Evolutionary conservation across 2,797 vertebrate species (phyloP).

Genomic region (Tauraco hartlaubi): DNA sequence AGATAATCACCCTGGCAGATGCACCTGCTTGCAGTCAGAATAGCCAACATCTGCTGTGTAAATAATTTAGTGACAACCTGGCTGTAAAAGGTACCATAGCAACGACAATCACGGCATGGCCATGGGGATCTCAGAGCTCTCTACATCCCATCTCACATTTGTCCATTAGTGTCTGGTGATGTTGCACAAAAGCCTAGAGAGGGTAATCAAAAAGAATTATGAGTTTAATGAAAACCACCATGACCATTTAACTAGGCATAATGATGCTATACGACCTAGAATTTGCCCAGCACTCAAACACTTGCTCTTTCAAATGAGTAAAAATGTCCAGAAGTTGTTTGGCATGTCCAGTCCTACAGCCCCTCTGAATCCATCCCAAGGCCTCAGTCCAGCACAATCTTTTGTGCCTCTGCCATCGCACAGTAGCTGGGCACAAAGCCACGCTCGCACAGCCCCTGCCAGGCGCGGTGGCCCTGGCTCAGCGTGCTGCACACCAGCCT

Average conservation of each 20-base stretch:
- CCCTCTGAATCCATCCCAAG: background rate
- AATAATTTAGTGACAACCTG: background rate
- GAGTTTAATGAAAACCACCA: slow-evolving; percentile 24
- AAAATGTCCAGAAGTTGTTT: background rate
- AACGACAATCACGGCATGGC: background rate
- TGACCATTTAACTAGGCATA: background rate
- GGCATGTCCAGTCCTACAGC: background rate
- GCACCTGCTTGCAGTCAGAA: background rate
- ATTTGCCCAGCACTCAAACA: background rate
- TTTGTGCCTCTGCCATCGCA: background rate
- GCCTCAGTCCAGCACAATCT: background rate
- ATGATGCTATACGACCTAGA: background rate
- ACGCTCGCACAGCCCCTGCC: background rate
- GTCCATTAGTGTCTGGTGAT: background rate
- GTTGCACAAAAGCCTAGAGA: background rate
- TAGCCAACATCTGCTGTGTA: background rate
- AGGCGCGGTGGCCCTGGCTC: background rate
- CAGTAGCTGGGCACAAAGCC: background rate
- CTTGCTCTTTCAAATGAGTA: background rate
- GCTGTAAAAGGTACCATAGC: background rate
- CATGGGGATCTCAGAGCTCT: background rate
- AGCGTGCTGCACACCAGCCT: background rate
- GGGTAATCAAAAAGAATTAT: slow-evolving; percentile 28
- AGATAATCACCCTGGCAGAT: background rate
- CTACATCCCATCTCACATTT: background rate